Percentiles rank a stretch among this genome's conserved stretches.
Evolutionary conservation across 1,140 invertebrate species (phyloP).

Genomic region (Diuraphis noxia): DNA sequence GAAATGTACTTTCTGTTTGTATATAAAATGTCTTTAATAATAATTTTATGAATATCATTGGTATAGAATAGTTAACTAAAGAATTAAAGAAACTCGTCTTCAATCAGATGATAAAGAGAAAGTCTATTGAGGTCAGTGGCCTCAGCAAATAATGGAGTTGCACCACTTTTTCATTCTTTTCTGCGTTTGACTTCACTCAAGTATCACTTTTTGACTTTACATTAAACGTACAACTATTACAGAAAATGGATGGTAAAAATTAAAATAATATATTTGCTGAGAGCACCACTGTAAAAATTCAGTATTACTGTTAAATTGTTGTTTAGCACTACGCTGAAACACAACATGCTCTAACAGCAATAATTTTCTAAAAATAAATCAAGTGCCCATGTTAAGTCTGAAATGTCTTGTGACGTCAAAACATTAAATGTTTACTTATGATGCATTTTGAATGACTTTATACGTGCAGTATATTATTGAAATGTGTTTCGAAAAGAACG

Average conservation of each 20-base stretch:
- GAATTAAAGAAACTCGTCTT: background rate
- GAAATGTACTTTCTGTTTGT: background rate
- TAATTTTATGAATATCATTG: background rate
- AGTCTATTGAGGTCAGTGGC: background rate
- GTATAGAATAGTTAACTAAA: background rate
- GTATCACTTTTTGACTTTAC: background rate
- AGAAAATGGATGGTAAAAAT: background rate
- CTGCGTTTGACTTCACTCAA: background rate
- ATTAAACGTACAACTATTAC: background rate
- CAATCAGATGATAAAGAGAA: background rate
- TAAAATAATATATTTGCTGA: background rate
- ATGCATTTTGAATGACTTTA: background rate
- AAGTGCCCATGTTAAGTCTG: background rate
- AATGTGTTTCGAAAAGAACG: background rate
- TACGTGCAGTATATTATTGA: background rate
- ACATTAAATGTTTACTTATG: background rate
- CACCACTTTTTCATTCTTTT: constrained; percentile 16
- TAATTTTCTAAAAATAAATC: background rate
- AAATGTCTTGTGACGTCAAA: background rate
- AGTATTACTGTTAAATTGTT: background rate
- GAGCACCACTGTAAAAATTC: background rate
- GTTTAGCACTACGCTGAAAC: background rate
- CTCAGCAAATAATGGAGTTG: background rate
- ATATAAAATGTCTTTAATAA: background rate
- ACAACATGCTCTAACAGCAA: background rate